phyloP scores from a whole-genome alignment of 2,888 invertebrate genomes.

The Myopa tessellatipennis region DNA sequence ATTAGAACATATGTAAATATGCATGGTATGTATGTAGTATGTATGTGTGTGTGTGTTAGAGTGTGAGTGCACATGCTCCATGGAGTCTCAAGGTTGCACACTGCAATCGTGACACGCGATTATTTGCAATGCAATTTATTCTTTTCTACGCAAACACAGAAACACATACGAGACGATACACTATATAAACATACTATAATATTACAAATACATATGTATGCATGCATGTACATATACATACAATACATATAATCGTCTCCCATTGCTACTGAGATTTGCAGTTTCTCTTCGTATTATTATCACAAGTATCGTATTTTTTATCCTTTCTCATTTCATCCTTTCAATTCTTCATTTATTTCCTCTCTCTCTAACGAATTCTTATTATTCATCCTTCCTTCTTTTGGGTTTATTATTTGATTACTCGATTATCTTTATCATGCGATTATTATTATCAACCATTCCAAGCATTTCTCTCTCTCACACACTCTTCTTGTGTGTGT shows the following conservation, averaged over 20 bases:
- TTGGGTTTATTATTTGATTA: neutral
- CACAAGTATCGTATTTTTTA: neutral
- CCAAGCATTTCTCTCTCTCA: neutral
- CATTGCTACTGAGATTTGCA: neutral
- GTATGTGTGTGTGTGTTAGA: neutral
- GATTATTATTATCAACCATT: neutral
- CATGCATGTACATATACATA: neutral
- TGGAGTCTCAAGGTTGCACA: neutral
- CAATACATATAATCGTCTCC: neutral
- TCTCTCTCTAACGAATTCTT: neutral
- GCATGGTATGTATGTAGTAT: neutral
- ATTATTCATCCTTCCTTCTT: neutral
- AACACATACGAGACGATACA: too few species aligned
- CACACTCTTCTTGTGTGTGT: neutral
- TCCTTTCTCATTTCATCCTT: neutral
- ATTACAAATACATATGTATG: neutral
- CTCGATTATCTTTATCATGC: neutral
- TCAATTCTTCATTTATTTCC: neutral
- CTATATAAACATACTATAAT: too few species aligned
- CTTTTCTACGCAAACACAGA: neutral
- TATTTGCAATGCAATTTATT: neutral
- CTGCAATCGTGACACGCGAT: neutral
- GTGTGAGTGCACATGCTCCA: neutral
- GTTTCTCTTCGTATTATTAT: neutral
- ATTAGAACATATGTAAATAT: too few species aligned